Percentiles rank a stretch among this genome's conserved stretches.
These are phyloP conservation scores for Melanostoma scalare DNA, from an alignment of 2,888 invertebrate species.

Conservation along the genomic window DNA sequence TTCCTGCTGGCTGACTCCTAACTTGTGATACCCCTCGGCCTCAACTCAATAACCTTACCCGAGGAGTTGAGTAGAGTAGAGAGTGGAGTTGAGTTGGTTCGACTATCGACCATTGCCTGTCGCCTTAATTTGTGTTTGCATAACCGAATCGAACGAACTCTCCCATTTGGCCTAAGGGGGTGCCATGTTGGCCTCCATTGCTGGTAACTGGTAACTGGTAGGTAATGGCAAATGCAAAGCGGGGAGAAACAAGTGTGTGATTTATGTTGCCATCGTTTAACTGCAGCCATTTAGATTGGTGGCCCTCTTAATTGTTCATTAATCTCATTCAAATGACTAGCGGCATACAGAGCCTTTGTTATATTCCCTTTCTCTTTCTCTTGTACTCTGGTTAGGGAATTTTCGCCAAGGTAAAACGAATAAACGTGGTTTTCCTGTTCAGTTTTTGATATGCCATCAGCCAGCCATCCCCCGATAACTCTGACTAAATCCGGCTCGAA, in stretches of 20 bases:
- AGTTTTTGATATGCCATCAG: conserved; percentile 12
- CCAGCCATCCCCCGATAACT: conserved; percentile 10
- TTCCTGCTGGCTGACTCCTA: conserved; percentile 58
- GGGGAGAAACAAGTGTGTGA: conserved; percentile 60
- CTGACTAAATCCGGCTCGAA: conserved; percentile 41
- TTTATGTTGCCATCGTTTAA: conserved; percentile 69
- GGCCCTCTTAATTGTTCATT: conserved; percentile 71
- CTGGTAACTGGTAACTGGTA: too few species aligned
- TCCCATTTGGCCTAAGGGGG: conserved; percentile 8
- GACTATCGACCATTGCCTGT: conserved; percentile 58
- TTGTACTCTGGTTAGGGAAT: not conserved
- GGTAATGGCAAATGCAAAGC: too few species aligned
- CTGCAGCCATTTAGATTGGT: conserved; percentile 68
- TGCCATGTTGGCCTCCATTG: not conserved
- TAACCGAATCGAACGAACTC: conserved; percentile 59
- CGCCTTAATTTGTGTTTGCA: conserved; percentile 72
- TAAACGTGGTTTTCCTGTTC: conserved; percentile 44
- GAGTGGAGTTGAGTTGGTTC: conserved; percentile 10
- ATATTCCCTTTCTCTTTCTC: not conserved
- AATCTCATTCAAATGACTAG: conserved; percentile 72
- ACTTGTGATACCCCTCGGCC: conserved; percentile 47
- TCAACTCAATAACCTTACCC: conserved; percentile 29
- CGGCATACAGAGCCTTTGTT: conserved; percentile 44
- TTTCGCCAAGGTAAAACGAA: conserved; percentile 63
- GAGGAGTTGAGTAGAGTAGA: conserved; percentile 15